Conservation (phyloP, 1,140 invertebrate genomes). For the Maconellicoccus hirsutus region DNA sequence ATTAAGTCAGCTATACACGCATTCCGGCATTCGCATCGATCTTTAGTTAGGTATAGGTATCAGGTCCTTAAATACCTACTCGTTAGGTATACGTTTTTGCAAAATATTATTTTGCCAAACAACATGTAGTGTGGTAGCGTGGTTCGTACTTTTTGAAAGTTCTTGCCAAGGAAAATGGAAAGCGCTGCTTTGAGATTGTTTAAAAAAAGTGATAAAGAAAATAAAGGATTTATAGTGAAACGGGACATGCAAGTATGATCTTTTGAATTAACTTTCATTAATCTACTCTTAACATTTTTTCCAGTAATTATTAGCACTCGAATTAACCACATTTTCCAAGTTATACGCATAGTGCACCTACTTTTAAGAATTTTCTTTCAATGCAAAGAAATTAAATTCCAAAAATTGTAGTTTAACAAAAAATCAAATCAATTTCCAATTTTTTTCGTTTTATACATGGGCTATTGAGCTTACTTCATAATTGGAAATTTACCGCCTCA, state of each 20-base stretch:
- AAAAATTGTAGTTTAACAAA: no score
- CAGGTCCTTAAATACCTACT: neutral
- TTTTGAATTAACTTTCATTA: no score
- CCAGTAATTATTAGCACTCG: no score
- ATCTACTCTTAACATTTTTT: no score
- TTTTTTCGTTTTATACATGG: no score
- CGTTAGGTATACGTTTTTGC: neutral
- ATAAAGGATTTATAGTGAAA: slow-evolving; percentile 31
- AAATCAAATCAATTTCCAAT: no score
- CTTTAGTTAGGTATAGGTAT: neutral
- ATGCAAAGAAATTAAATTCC: no score
- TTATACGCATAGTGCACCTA: no score
- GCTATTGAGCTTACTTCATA: no score
- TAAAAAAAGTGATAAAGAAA: slow-evolving; percentile 29
- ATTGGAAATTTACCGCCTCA: no score
- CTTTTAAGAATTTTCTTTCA: no score
- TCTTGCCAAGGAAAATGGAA: slow-evolving; percentile 25
- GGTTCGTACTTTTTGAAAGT: neutral
- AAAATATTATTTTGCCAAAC: neutral
- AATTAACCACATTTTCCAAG: no score
- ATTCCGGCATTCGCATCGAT: neutral
- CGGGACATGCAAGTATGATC: slow-evolving; percentile 31
- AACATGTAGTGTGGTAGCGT: neutral
- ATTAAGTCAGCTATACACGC: neutral
- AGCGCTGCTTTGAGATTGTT: slow-evolving; percentile 29